Conservation (phyloP, 2,113 vertebrate genomes). For the Bombycilla garrulus region DNA sequence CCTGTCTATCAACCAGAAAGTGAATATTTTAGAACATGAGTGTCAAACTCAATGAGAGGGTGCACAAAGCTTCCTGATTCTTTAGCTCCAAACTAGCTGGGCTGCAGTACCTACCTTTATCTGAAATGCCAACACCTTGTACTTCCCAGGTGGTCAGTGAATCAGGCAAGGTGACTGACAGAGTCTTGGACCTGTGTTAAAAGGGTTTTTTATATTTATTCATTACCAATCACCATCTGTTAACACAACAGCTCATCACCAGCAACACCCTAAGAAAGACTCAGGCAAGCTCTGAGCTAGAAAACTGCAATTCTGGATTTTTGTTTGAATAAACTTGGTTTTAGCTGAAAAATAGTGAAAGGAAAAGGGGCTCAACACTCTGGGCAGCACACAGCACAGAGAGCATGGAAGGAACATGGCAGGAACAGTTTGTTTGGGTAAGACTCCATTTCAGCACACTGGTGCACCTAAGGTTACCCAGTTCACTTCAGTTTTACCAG, state of each 20-base stretch:
- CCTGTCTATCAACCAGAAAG: background rate
- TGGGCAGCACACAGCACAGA: background rate
- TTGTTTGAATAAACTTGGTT: background rate
- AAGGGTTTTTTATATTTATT: background rate
- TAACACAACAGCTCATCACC: background rate
- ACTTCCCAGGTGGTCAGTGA: slow-evolving; percentile 93
- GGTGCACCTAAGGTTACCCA: background rate
- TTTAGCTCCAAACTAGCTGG: background rate
- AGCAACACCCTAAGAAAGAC: background rate
- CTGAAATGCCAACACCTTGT: slow-evolving; percentile 85
- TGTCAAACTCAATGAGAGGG: background rate
- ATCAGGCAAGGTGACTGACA: slow-evolving; percentile 80
- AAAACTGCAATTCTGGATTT: background rate
- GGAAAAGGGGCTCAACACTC: background rate
- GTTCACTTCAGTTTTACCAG: background rate
- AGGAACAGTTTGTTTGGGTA: background rate
- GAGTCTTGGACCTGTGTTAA: slow-evolving; percentile 31
- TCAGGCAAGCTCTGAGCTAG: background rate
- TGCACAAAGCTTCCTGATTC: background rate
- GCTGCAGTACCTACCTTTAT: slow-evolving; percentile 71
- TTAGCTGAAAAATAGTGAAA: background rate
- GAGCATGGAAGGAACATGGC: background rate
- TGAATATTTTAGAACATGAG: background rate
- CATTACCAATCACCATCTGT: background rate
- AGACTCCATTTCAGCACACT: background rate